A percentile compares a stretch with the other conserved stretches of the same genome.
Conservation (phyloP, 2,888 invertebrate genomes). For the Podotricha telesiphe region DNA sequence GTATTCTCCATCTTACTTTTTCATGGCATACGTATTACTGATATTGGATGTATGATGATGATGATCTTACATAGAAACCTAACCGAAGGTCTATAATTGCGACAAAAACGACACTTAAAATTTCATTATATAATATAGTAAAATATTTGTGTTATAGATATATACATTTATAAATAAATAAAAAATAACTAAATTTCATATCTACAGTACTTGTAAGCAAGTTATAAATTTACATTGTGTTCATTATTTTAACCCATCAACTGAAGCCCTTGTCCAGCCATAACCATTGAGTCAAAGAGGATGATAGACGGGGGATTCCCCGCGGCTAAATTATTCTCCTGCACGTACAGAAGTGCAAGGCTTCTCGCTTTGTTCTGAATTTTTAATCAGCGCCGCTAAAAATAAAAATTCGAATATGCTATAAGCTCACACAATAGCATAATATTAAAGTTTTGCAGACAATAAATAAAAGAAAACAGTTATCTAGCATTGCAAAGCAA, state of each 20-base stretch:
- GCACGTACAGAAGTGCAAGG: slow-evolving; percentile 70
- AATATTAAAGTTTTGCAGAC: slow-evolving; percentile 43
- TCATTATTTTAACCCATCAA: slow-evolving; percentile 51
- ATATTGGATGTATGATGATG: too few species aligned
- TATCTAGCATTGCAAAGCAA: slow-evolving; percentile 29
- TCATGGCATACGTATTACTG: too few species aligned
- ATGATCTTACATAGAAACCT: too few species aligned
- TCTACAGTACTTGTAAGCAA: not conserved
- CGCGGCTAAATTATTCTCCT: slow-evolving; percentile 74
- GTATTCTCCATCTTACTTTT: too few species aligned
- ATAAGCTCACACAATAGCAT: slow-evolving; percentile 43
- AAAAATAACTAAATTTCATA: not conserved
- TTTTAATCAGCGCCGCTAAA: slow-evolving; percentile 68
- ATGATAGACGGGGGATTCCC: slow-evolving; percentile 69
- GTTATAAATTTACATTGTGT: slow-evolving; percentile 31
- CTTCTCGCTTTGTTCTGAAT: slow-evolving; percentile 72
- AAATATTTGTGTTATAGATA: too few species aligned
- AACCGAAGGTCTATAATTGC: too few species aligned
- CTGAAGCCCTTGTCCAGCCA: slow-evolving; percentile 55
- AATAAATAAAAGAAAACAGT: slow-evolving; percentile 41
- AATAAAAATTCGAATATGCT: slow-evolving; percentile 42
- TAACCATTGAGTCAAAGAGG: slow-evolving; percentile 65
- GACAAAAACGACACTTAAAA: too few species aligned
- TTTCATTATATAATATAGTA: too few species aligned
- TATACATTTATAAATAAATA: too few species aligned